Evolutionary conservation across 2,113 vertebrate genomes (phyloP), one percentile per base, ranked within the genome.

Genomic region (Epinephelus fuscoguttatus): DNA sequence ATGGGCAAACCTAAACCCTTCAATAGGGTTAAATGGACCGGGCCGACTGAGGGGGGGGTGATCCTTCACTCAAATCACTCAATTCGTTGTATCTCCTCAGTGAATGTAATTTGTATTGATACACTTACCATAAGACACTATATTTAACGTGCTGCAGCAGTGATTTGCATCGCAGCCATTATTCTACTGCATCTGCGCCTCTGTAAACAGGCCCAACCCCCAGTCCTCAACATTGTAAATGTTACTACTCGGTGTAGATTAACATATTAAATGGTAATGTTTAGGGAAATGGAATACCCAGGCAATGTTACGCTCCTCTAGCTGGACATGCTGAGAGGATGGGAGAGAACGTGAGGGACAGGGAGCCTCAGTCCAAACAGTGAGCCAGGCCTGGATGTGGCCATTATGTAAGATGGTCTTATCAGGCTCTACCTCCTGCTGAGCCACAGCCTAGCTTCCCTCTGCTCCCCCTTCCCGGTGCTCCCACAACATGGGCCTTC

Each of bases 381-480:
- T 56, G 55, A 86, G 78, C 74, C 73, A 66, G 67, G 70, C 88
- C 87, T 91, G 84, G 82, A 86, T 86, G 84, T 89, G 84, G 75
- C 92, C 91, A 89, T 95, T 93, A 92, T 94, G 93, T 95, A 94
- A 95, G 94, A 81, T 74, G 89, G 88, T 86, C 93, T 95, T 95
- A 95, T 96, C 95, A 92, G 93, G 78, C 84, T 80, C 90, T 88
- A 88, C 93, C 90, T 91, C 94, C 94, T 94, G 92, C 89, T 79
- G 87, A 89, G 92, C 88, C 80, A 61, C 74, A 88, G 82, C 86
- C 50, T 40, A 86, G 87, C 84, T 82, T 88, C 76, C 89, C 88
- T 77, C 78, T 64, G 63, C 91, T 86, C 81, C 88, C 82, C 82
- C 72, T 80, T 86, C 77, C 92, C 50, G 70, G 81, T 90, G 87